Conservation (phyloP, 2,797 vertebrate species). For the Harpagifer antarcticus region DNA sequence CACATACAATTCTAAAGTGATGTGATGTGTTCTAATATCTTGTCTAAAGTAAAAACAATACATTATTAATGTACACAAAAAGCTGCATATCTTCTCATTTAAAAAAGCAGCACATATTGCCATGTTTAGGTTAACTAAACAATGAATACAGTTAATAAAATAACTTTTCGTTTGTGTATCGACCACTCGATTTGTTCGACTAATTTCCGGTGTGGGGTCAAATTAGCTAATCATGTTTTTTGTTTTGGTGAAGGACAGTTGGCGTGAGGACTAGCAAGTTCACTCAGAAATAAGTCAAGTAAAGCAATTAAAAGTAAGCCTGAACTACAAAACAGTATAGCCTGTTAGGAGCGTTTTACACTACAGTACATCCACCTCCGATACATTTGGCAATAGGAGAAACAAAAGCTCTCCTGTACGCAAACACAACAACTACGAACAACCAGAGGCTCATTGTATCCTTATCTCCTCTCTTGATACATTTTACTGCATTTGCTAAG, state of each 20-base stretch:
- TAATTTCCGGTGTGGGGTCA: neutral
- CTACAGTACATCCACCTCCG: neutral
- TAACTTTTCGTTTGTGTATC: neutral
- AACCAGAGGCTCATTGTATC: conserved; percentile 21
- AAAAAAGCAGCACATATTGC: neutral
- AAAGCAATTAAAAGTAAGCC: conserved; percentile 13
- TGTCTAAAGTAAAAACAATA: neutral
- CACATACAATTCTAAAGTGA: neutral
- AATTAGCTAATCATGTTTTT: neutral
- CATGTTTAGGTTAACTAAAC: neutral
- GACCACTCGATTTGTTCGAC: neutral
- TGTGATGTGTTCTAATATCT: conserved; percentile 5
- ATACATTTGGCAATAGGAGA: conserved; percentile 20
- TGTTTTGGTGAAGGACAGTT: neutral
- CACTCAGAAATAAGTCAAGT: conserved; percentile 22
- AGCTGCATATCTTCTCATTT: neutral
- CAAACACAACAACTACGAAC: conserved; percentile 17
- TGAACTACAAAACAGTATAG: neutral
- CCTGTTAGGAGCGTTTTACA: neutral
- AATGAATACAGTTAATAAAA: neutral
- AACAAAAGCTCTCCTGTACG: conserved; percentile 35
- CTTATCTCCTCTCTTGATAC: neutral
- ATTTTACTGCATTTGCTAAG: conserved; percentile 1
- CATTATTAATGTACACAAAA: neutral
- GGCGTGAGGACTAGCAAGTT: neutral